These are phyloP conservation scores for Athalia cordata DNA, from an alignment of 2,888 invertebrate genomes.

Conservation along the genomic window DNA sequence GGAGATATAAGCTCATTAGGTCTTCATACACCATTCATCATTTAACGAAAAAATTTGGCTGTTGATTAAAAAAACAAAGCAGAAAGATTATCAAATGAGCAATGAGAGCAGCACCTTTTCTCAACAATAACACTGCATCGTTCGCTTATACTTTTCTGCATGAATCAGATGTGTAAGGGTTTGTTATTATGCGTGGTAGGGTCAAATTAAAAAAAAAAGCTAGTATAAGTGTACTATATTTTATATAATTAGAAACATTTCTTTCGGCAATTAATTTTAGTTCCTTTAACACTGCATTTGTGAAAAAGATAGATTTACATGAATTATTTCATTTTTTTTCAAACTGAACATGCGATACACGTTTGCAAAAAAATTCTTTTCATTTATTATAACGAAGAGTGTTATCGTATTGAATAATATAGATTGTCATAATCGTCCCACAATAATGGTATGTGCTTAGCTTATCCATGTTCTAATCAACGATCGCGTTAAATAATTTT, in stretches of 20 bases:
- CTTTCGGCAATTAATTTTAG: conserved; percentile 12
- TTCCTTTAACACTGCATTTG: conserved; percentile 4
- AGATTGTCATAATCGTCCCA: conserved; percentile 33
- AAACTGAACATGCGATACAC: conserved; percentile 11
- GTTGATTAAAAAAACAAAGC: too few species aligned
- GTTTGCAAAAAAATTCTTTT: conserved; percentile 5
- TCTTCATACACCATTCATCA: too few species aligned
- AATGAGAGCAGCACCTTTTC: too few species aligned
- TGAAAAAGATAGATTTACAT: not conserved
- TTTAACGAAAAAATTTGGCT: too few species aligned
- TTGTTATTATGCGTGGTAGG: too few species aligned
- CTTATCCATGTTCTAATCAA: not conserved
- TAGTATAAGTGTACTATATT: not conserved
- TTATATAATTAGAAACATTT: conserved; percentile 6
- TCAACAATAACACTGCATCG: too few species aligned
- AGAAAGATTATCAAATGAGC: too few species aligned
- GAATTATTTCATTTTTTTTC: not conserved
- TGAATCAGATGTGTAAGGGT: too few species aligned
- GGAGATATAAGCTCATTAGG: too few species aligned
- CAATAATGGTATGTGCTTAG: conserved; percentile 13
- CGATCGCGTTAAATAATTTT: not conserved
- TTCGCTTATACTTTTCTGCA: too few species aligned
- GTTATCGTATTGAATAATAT: conserved; percentile 20
- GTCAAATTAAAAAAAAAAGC: too few species aligned
- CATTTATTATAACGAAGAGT: conserved; percentile 4